Evolutionary conservation across 2,888 invertebrate species (phyloP).

Genomic region (Tanaodytes sp.): DNA sequence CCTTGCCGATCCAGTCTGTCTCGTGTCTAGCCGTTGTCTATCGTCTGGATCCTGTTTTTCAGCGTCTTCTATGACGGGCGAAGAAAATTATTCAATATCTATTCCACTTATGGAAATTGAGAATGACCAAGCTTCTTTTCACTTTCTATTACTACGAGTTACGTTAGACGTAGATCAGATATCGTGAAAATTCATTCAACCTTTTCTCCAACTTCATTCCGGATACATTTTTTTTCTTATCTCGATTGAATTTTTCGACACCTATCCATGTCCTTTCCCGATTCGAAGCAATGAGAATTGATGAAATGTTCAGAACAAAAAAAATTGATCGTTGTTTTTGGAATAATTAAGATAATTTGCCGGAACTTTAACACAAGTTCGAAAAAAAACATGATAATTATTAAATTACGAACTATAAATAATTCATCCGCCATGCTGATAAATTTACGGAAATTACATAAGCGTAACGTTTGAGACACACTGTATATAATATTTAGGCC

Average conservation of each 20-base stretch:
- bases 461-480: constrained; percentile 30
- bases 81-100: not conserved
- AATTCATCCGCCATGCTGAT: no score
- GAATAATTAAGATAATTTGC: no score
- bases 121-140: not conserved
- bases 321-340: no score
- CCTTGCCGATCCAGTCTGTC: constrained; percentile 42
- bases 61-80: not conserved
- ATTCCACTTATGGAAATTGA: not conserved
- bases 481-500: constrained; percentile 29
- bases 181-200: not conserved
- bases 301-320: no score
- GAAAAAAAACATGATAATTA: no score
- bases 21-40: constrained; percentile 49
- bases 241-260: no score
- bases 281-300: no score
- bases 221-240: not conserved
- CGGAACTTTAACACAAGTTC: no score
- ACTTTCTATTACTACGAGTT: not conserved
- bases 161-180: not conserved
- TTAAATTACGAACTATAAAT: no score
- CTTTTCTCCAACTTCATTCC: not conserved
- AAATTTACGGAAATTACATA: no score
- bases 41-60: constrained; percentile 30
- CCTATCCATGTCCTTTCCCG: no score